Evolutionary conservation across 2,113 vertebrate genomes (phyloP).

Genomic region (Turdus rufiventris): DNA sequence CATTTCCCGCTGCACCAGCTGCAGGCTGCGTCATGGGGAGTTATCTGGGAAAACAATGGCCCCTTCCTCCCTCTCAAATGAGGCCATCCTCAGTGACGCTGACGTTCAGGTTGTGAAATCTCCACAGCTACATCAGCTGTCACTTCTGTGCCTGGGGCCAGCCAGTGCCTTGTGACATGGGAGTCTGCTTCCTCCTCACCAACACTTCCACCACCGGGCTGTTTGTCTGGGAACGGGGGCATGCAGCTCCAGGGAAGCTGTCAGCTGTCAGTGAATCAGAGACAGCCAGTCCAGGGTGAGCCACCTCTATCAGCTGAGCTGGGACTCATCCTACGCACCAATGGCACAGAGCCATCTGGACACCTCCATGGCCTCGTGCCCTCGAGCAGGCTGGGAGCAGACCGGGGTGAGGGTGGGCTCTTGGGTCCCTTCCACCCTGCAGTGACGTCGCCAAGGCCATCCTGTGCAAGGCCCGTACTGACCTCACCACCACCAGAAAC

Average conservation of each 20-base stretch:
- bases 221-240: rapidly evolving
- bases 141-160: not conserved
- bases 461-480: not conserved
- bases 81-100: rapidly evolving
- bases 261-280: not conserved
- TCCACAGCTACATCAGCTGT: not conserved
- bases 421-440: rapidly evolving
- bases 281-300: not conserved
- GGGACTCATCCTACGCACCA: not conserved
- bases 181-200: not conserved
- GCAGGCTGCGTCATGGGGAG: not conserved
- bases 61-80: not conserved
- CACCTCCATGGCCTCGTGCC: not conserved
- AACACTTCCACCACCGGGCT: not conserved
- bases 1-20: conserved; percentile 4
- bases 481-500: not conserved
- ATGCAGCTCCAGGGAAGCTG: not conserved
- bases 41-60: conserved; percentile 35
- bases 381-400: not conserved
- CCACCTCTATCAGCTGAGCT: not conserved
- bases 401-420: not conserved
- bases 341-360: not conserved
- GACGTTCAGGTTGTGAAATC: not conserved
- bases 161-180: rapidly evolving
- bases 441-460: not conserved